phyloP scores from a whole-genome alignment of 2,113 vertebrate genomes.

The Aramus guarauna region DNA sequence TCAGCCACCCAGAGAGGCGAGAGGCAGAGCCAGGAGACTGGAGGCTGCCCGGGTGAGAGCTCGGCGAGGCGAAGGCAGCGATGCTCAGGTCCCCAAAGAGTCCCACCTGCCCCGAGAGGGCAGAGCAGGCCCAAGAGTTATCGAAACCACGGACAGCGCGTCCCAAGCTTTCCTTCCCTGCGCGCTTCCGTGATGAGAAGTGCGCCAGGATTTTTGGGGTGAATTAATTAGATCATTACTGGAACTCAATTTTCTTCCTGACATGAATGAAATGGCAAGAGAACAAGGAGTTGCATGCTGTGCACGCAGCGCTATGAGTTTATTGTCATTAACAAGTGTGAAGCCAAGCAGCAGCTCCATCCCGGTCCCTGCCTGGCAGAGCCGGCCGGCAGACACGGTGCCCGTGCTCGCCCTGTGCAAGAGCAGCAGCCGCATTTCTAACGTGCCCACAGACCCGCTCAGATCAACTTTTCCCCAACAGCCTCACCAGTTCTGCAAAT shows the following conservation, averaged over 20 bases:
- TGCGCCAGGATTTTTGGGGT: neutral
- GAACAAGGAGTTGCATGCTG: neutral
- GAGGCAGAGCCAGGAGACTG: too few relatives aligned
- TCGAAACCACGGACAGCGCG: neutral
- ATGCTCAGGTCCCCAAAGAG: neutral
- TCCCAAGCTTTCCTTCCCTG: neutral
- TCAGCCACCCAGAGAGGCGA: neutral
- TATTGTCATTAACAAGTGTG: neutral
- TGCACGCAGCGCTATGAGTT: neutral
- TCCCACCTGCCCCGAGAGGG: neutral
- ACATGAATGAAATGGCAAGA: constrained; percentile 40
- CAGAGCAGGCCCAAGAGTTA: neutral
- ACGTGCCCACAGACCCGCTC: too few relatives aligned
- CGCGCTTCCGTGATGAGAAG: neutral
- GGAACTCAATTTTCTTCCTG: constrained; percentile 57
- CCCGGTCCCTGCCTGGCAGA: neutral
- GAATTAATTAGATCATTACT: constrained; percentile 37
- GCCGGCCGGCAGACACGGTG: neutral
- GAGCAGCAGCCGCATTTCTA: neutral
- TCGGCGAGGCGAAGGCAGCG: neutral
- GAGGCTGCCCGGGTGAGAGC: neutral
- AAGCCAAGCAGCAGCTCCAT: neutral
- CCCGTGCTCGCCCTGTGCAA: accelerated
- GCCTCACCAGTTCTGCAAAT: neutral
- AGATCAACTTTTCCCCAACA: neutral